Evolutionary conservation across 2,888 invertebrate species (phyloP).

Genomic region (Micropterix aruncella): DNA sequence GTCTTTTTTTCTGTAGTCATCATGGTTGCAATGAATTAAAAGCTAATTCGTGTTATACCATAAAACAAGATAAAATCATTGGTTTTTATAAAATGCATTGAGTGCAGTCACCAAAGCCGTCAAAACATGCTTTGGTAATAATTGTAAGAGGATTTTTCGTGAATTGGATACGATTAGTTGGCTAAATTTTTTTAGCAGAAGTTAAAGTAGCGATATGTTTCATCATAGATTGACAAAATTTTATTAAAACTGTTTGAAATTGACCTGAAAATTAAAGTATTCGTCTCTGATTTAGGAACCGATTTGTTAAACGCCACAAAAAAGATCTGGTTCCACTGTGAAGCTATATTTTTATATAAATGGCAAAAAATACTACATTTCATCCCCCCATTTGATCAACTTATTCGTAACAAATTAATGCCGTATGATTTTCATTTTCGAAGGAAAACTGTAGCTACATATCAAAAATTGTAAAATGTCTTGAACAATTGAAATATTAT

Average conservation of each 20-base stretch:
- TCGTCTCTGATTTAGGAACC: conserved; percentile 13
- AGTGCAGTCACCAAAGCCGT: conserved; percentile 4
- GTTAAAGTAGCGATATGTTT: conserved; percentile 8
- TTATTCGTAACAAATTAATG: conserved; percentile 14
- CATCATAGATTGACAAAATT: conserved; percentile 15
- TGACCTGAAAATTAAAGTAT: conserved; percentile 13
- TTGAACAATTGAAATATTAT: conserved; percentile 13
- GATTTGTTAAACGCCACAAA: conserved; percentile 12
- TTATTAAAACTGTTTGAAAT: conserved; percentile 13
- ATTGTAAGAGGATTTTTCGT: conserved; percentile 14
- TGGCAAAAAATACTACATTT: conserved; percentile 15
- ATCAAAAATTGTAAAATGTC: conserved; percentile 13
- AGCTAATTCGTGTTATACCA: conserved; percentile 1
- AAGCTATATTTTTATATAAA: no score
- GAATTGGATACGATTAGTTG: conserved; percentile 14
- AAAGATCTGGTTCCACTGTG: conserved; percentile 14
- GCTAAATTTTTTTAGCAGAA: conserved; percentile 12
- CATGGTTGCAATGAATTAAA: conserved; percentile 2
- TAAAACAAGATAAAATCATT: background rate
- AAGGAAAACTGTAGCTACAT: conserved; percentile 15
- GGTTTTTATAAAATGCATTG: background rate
- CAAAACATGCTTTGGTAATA: conserved; percentile 13
- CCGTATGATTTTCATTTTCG: conserved; percentile 14
- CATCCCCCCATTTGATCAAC: no score
- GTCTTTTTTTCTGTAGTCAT: no score